Percentiles rank a stretch among this genome's conserved stretches.
These are phyloP conservation scores for Idris sp. DNA, from an alignment of 1,140 invertebrate species.

Conservation along the genomic window DNA sequence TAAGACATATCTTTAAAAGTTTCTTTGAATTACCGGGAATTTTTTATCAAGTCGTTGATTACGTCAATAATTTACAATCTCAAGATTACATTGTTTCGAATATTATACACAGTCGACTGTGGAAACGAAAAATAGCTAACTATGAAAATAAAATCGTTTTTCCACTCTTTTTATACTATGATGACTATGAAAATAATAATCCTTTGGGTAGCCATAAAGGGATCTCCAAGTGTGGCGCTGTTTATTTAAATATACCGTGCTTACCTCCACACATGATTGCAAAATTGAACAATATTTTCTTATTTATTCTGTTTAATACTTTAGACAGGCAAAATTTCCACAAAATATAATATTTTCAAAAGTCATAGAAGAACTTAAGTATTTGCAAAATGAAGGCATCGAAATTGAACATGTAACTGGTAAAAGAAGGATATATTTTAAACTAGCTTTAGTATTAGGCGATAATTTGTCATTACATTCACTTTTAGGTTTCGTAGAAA, in stretches of 20 bases:
- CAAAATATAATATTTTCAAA: conserved; percentile 50
- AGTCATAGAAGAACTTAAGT: conserved; percentile 57
- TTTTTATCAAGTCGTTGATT: conserved; percentile 19
- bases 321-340: conserved; percentile 51
- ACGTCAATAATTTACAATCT: conserved; percentile 27
- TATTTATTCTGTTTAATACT: conserved; percentile 63
- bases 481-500: conserved; percentile 59
- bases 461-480: conserved; percentile 68
- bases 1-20: conserved; percentile 20
- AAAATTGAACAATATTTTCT: conserved; percentile 66
- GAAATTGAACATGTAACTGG: conserved; percentile 15
- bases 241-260: conserved; percentile 64
- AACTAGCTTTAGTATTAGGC: conserved; percentile 58
- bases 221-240: conserved; percentile 62
- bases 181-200: conserved; percentile 50
- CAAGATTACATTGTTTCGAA: conserved; percentile 45
- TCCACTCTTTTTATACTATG: conserved; percentile 63
- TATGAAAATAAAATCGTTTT: conserved; percentile 59
- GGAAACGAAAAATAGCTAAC: conserved; percentile 43
- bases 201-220: conserved; percentile 58
- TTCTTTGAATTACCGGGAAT: conserved; percentile 50
- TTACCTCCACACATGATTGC: conserved; percentile 58
- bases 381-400: conserved; percentile 62
- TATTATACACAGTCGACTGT: conserved; percentile 63
- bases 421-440: conserved; percentile 49